Percentiles rank a stretch among this genome's conserved stretches.
Evolutionary conservation across 2,113 vertebrate genomes (phyloP).

Genomic region (Brachypteracias leptosomus): DNA sequence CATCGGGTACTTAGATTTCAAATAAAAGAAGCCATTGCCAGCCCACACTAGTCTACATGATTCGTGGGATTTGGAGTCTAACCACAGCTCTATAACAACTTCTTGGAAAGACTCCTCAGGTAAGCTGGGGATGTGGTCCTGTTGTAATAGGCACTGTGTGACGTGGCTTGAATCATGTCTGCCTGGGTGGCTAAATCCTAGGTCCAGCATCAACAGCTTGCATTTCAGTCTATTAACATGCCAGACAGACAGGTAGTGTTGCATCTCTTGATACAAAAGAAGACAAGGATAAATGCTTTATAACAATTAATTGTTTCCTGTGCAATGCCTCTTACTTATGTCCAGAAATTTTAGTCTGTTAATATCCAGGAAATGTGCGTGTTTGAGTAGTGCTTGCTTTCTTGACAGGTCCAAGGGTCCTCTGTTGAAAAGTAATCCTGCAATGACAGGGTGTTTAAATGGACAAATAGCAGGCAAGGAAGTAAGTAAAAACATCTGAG

Average conservation of each 20-base stretch:
- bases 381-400: not conserved
- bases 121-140: not conserved
- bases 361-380: not conserved
- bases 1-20: not conserved
- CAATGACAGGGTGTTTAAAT: not conserved
- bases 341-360: not conserved
- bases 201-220: not conserved
- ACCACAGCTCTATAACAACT: not conserved
- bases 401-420: not conserved
- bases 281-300: not conserved
- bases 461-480: not conserved
- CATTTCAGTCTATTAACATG: not conserved
- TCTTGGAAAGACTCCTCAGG: not conserved
- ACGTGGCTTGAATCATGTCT: not conserved
- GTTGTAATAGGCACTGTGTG: accelerated
- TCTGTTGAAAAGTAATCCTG: not conserved
- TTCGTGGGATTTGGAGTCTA: not conserved
- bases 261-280: not conserved
- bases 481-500: not conserved
- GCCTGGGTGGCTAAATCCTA: not conserved
- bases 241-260: not conserved
- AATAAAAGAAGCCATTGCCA: not conserved
- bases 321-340: not conserved
- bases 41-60: not conserved
- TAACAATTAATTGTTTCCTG: not conserved